Base-by-base conservation (phyloP, 1,140 invertebrate species). In the Phymorhynchus buccinoides region DNA sequence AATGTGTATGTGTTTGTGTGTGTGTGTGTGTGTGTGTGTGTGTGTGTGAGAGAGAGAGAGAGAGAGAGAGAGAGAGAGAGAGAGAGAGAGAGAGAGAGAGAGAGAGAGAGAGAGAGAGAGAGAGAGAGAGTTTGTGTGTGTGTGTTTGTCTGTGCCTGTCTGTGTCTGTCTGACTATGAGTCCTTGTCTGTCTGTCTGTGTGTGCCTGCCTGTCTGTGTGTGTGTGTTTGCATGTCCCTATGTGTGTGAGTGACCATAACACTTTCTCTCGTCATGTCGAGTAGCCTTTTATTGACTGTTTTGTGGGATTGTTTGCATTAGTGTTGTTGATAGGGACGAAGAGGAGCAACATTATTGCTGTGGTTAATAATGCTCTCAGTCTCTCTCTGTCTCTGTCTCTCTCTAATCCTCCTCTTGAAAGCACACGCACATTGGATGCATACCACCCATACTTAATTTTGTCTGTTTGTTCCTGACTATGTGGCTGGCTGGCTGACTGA, bases 21-120 rank as follows among this genome's bases (percentile, higher is more conserved):
- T 71, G 66, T 71, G 66, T 71, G 66, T 71, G 66, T 71, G 66
- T 71, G 66, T 71, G 66, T 71, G 66, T 71, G 66, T 71, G 66
- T 71, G 66, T 71, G 66, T 71, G 66, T 71, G 66, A n/a, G 66
- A 16, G 66, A n/a, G 66, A 7, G 66, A n/a, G 66, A 7, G 66
- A n/a, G 66, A 7, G 66, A n/a, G 66, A 7, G 66, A n/a, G 66
- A 16, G 66, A n/a, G 66, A 16, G 66, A n/a, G 66, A 32, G 18
- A 32, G 18, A n/a, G 66, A n/a, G 18, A n/a, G 30, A 71, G 18
- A 32, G 18, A 16, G 30, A 12, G 30, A 12, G 18, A 12, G 14
- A 7, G 22, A 7, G 22, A 12, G 18, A 12, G 66, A 12, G 48
- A 12, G 48, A 12, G 48, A 12, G 48, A 12, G 48, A 52, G 48